Conservation (phyloP, 2,113 vertebrate species). For the Cyprinodon brontotheroides region DNA sequence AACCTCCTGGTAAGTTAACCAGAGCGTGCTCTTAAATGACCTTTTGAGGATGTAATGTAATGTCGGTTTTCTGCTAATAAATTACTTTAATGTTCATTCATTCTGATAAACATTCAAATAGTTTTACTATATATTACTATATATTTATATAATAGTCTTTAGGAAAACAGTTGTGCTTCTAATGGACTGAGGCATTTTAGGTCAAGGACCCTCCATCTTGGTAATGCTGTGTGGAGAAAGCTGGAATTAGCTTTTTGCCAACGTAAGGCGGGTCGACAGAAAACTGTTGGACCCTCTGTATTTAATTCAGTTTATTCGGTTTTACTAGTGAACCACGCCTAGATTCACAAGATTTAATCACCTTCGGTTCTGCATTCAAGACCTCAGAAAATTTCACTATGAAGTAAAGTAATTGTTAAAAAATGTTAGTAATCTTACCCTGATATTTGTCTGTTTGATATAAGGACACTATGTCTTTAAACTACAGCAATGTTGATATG, state of each 20-base stretch:
- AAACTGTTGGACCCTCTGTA: conserved; percentile 61
- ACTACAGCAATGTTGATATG: not conserved
- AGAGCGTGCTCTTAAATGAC: conserved; percentile 38
- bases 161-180: conserved; percentile 48
- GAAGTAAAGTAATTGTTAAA: too few relatives aligned
- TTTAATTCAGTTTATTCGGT: conserved; percentile 35
- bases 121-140: conserved; percentile 26
- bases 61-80: conserved; percentile 37
- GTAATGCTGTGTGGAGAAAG: conserved; percentile 29
- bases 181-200: conserved; percentile 37
- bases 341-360: conserved; percentile 32
- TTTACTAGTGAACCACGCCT: conserved; percentile 29
- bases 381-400: conserved; percentile 12
- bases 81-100: conserved; percentile 42
- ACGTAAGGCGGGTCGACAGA: conserved; percentile 23
- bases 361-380: conserved; percentile 41
- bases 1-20: conserved; percentile 92
- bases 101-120: conserved; percentile 34
- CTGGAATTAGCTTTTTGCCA: conserved; percentile 58
- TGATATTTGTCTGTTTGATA: conserved; percentile 8
- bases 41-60: conserved; percentile 39
- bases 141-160: conserved; percentile 6
- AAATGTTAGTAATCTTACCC: too few relatives aligned
- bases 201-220: conserved; percentile 59
- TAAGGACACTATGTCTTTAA: conserved; percentile 30